These are phyloP conservation scores for Sorex araneus DNA, from an alignment of 2,113 vertebrate genomes.

Conservation along the genomic window DNA sequence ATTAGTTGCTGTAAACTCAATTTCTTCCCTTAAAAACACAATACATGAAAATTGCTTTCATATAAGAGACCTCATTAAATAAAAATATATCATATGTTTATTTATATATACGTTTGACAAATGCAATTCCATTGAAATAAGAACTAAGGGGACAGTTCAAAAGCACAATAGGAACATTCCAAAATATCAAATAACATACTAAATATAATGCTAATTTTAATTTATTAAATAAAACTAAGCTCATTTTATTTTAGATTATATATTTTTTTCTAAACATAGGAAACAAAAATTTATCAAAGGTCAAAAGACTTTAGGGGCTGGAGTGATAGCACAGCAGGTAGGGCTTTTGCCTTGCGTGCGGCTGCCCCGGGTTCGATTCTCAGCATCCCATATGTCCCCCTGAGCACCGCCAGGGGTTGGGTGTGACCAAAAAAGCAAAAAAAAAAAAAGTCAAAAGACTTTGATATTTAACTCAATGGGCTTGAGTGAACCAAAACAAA, in stretches of 20 bases:
- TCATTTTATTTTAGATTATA: background rate
- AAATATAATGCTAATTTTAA: background rate
- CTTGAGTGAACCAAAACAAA: no score
- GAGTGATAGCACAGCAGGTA: no score
- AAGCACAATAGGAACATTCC: background rate
- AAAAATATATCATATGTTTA: background rate
- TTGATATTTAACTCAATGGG: no score
- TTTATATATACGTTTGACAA: background rate
- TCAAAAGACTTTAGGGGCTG: no score
- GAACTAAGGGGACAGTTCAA: background rate
- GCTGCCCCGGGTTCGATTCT: no score
- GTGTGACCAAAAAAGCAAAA: no score
- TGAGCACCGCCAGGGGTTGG: no score
- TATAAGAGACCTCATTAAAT: slow-evolving; percentile 8
- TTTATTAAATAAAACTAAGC: background rate
- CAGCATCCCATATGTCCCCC: no score
- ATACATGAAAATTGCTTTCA: slow-evolving; percentile 2
- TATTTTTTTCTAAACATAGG: background rate
- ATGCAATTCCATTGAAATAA: background rate
- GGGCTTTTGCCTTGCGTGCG: no score
- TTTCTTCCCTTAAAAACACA: background rate
- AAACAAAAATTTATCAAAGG: background rate
- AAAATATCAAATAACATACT: background rate
- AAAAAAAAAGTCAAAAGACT: no score
- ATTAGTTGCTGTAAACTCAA: background rate